Conservation (phyloP, 2,797 vertebrate genomes). For the Oreochromis mossambicus region DNA sequence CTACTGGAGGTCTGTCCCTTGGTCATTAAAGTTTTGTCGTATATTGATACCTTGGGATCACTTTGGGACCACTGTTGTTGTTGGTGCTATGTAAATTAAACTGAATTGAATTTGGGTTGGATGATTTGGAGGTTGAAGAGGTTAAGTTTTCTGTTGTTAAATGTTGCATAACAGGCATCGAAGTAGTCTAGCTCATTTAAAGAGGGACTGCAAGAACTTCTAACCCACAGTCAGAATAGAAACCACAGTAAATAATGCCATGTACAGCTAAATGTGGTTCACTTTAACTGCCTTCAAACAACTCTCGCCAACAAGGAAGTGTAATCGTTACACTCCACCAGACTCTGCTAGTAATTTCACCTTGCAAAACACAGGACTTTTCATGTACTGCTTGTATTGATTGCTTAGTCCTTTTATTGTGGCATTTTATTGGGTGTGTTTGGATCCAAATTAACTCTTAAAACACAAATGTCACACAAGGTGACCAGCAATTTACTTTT, state of each 20-base stretch:
- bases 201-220: background rate
- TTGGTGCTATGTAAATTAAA: background rate
- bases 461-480: background rate
- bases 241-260: background rate
- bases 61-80: background rate
- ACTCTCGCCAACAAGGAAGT: background rate
- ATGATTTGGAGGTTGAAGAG: background rate
- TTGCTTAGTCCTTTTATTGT: background rate
- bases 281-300: background rate
- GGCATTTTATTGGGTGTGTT: background rate
- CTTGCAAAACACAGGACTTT: background rate
- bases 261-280: background rate
- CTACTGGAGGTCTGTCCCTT: background rate
- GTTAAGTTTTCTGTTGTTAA: background rate
- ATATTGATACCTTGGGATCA: background rate
- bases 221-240: background rate
- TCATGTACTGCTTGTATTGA: background rate
- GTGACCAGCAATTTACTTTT: background rate
- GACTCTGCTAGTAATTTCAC: background rate
- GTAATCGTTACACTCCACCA: background rate
- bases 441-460: background rate
- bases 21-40: background rate
- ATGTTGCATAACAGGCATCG: background rate
- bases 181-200: background rate
- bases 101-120: background rate